phyloP scores from a whole-genome alignment of 2,888 invertebrate species.

The Catocala sponsa region DNA sequence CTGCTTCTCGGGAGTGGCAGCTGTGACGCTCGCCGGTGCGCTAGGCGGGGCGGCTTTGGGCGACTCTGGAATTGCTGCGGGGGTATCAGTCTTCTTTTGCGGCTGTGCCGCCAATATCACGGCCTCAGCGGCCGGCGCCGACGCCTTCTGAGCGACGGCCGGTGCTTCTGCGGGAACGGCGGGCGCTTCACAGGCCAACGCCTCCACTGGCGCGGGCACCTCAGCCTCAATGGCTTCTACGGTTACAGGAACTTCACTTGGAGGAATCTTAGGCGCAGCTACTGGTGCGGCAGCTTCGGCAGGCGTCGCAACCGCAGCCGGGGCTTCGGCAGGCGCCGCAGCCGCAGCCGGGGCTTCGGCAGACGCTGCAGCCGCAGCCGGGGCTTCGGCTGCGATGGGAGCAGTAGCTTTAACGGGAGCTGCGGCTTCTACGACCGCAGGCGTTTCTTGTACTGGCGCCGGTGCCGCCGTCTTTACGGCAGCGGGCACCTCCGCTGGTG shows the following conservation, averaged over 20 bases:
- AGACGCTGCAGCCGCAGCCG: not conserved
- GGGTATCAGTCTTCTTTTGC: slow-evolving; percentile 49
- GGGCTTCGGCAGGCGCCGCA: slow-evolving; percentile 8
- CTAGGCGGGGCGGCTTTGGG: slow-evolving; percentile 19
- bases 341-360: slow-evolving; percentile 11
- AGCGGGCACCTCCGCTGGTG: not conserved
- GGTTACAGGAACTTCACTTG: slow-evolving; percentile 27
- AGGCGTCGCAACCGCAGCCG: not conserved
- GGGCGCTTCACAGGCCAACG: not conserved
- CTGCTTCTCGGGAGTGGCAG: slow-evolving; percentile 51
- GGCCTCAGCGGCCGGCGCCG: slow-evolving; percentile 34
- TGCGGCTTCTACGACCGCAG: slow-evolving; percentile 1
- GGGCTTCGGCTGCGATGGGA: slow-evolving; percentile 10
- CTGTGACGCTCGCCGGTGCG: slow-evolving; percentile 5
- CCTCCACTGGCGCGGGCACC: slow-evolving; percentile 34
- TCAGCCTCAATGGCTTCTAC: slow-evolving; percentile 37
- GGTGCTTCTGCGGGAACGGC: slow-evolving; percentile 2
- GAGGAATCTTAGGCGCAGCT: slow-evolving; percentile 1
- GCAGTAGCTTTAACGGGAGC: not conserved
- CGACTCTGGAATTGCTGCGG: slow-evolving; percentile 13
- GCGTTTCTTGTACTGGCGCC: slow-evolving; percentile 14
- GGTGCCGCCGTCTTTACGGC: not conserved
- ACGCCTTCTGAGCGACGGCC: slow-evolving; percentile 12
- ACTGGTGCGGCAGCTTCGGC: slow-evolving; percentile 12
- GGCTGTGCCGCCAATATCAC: slow-evolving; percentile 42